Conservation (phyloP, 2,797 vertebrate genomes). For the Poeciliopsis presidionis region DNA sequence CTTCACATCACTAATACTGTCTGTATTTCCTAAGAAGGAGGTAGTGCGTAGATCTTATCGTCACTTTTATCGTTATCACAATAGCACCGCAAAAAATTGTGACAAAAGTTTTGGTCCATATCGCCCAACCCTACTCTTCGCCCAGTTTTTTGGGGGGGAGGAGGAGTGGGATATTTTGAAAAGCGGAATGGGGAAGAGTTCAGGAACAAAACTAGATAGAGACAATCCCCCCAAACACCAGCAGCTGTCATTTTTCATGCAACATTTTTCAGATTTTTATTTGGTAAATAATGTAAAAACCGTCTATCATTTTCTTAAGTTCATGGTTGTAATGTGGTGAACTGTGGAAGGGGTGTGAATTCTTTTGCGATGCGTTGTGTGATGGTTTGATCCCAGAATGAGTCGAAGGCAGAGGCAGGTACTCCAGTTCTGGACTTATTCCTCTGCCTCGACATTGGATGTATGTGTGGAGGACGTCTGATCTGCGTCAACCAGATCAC, state of each 20-base stretch:
- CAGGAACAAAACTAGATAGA: background rate
- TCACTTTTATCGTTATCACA: no score
- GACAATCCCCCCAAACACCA: background rate
- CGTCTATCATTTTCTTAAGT: background rate
- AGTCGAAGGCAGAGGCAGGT: constrained; percentile 35
- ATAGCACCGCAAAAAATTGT: no score
- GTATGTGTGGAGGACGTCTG: constrained; percentile 44
- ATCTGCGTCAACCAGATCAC: constrained; percentile 37
- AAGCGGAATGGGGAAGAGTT: background rate
- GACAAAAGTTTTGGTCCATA: no score
- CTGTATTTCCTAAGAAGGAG: no score
- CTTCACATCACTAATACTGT: no score
- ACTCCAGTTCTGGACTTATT: constrained; percentile 58
- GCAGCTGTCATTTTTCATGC: background rate
- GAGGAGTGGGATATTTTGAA: background rate
- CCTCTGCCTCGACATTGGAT: constrained; percentile 54
- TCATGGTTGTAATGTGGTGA: background rate
- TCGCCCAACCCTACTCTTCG: background rate
- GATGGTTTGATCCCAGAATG: constrained; percentile 48
- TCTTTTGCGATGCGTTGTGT: background rate
- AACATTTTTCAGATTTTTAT: background rate
- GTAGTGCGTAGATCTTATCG: background rate
- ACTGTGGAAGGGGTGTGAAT: background rate
- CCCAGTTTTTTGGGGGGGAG: background rate
- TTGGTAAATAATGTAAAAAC: background rate